phyloP scores from a whole-genome alignment of 2,797 vertebrate genomes.

The Pogoniulus pusillus region DNA sequence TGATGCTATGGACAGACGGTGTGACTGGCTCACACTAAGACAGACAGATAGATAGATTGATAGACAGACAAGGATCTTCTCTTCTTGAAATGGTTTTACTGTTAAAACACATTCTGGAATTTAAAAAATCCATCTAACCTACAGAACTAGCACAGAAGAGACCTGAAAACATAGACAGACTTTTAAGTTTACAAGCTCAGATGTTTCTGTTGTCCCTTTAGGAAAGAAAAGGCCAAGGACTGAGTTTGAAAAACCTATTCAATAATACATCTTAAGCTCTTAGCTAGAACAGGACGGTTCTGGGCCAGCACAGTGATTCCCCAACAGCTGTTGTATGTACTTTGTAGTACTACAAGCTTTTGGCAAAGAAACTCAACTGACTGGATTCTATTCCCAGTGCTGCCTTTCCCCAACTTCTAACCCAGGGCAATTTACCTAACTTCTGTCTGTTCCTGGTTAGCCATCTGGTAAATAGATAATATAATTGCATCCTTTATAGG shows the following conservation, averaged over 20 bases:
- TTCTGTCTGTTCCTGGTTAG: conserved; percentile 56
- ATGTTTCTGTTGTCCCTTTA: conserved; percentile 36
- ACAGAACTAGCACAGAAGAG: not conserved
- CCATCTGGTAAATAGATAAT: conserved; percentile 63
- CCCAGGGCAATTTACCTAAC: conserved; percentile 61
- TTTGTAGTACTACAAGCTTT: conserved; percentile 43
- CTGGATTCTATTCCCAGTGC: conserved; percentile 47
- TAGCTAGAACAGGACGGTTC: conserved; percentile 32
- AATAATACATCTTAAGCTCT: conserved; percentile 62
- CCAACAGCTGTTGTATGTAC: conserved; percentile 45
- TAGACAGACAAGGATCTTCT: not conserved
- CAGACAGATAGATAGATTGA: not conserved
- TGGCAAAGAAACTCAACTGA: conserved; percentile 50
- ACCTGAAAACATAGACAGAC: not conserved
- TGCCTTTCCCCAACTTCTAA: conserved; percentile 54
- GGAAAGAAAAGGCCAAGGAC: conserved; percentile 39
- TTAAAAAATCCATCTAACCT: not conserved
- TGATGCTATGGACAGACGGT: conserved; percentile 18
- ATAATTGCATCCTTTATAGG: conserved; percentile 49
- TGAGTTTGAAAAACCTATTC: not conserved
- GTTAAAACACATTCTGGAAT: not conserved
- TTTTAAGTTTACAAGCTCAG: conserved; percentile 25
- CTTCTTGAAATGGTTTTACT: not conserved
- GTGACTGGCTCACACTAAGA: not conserved
- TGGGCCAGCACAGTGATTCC: conserved; percentile 16